A percentile compares a stretch with the other conserved stretches of the same genome.
These are phyloP conservation scores for Meteorus sp. DNA, from an alignment of 1,140 invertebrate species.

Conservation along the genomic window DNA sequence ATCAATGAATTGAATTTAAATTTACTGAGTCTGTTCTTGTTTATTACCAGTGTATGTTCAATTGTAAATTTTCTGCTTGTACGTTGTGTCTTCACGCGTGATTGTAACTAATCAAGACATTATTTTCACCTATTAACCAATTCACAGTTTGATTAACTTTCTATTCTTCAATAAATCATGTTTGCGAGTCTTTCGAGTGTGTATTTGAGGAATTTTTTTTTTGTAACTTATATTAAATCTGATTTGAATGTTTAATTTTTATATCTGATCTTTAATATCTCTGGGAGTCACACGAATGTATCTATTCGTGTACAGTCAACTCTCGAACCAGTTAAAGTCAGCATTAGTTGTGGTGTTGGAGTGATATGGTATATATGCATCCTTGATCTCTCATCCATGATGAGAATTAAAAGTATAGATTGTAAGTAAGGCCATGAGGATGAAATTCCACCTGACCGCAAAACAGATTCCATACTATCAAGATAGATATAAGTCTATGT, in stretches of 20 bases:
- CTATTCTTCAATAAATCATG: conserved; percentile 42
- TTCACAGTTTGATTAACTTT: conserved; percentile 39
- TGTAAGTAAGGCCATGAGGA: conserved; percentile 9
- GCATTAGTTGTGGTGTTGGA: conserved; percentile 12
- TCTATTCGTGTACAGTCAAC: too few relatives aligned
- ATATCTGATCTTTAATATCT: too few relatives aligned
- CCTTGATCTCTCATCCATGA: conserved; percentile 8
- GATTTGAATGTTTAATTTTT: too few relatives aligned
- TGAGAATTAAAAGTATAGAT: too few relatives aligned
- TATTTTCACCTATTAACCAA: conserved; percentile 41
- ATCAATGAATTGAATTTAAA: conserved; percentile 11
- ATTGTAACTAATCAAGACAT: conserved; percentile 30
- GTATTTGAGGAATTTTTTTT: neutral
- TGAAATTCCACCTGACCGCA: conserved; percentile 33
- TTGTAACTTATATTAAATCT: neutral
- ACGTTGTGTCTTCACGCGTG: too few relatives aligned
- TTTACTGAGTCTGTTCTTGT: conserved; percentile 1
- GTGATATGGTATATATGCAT: conserved; percentile 1
- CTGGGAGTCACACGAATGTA: too few relatives aligned
- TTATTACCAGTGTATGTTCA: neutral
- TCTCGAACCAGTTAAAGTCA: conserved; percentile 10
- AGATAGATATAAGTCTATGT: too few relatives aligned
- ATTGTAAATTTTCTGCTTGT: too few relatives aligned
- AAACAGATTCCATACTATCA: conserved; percentile 21
- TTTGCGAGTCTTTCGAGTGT: conserved; percentile 20